Conservation (phyloP, 2,113 vertebrate genomes). For the Strix aluco region DNA sequence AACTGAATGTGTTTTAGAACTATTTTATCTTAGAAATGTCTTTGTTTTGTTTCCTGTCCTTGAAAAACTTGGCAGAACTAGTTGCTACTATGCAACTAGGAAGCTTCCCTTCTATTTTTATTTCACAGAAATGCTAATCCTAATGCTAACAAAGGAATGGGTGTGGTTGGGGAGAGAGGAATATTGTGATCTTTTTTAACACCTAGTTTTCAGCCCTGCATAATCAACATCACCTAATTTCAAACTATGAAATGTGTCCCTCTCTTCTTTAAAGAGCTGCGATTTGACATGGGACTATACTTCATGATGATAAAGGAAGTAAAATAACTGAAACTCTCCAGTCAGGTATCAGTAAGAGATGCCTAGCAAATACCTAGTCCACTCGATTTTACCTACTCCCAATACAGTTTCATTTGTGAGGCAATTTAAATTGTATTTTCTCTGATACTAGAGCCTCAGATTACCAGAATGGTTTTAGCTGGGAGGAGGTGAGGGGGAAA, state of each 20-base stretch:
- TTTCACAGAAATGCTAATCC: not conserved
- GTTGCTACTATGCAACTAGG: not conserved
- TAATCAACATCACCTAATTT: not conserved
- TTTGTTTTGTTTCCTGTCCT: slow-evolving; percentile 15
- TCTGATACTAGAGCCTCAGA: not conserved
- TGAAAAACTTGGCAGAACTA: slow-evolving; percentile 48
- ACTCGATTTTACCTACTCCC: not conserved
- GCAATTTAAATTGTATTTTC: not conserved
- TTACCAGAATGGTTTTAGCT: not conserved
- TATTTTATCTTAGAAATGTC: not conserved
- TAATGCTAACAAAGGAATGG: not conserved
- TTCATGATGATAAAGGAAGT: not conserved
- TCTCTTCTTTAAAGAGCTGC: not conserved
- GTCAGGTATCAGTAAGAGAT: not conserved
- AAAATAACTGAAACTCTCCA: not conserved
- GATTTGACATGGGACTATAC: not conserved
- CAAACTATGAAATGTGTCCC: not conserved
- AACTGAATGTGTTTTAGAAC: slow-evolving; percentile 3
- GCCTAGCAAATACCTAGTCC: not conserved
- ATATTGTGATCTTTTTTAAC: not conserved
- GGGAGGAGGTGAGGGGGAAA: fast-evolving
- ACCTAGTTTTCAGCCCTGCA: not conserved
- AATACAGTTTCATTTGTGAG: not conserved
- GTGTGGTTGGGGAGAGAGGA: not conserved
- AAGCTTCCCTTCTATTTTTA: slow-evolving; percentile 41